Evolutionary conservation across 2,797 vertebrate species (phyloP).

Genomic region (Rhynchotus rufescens): DNA sequence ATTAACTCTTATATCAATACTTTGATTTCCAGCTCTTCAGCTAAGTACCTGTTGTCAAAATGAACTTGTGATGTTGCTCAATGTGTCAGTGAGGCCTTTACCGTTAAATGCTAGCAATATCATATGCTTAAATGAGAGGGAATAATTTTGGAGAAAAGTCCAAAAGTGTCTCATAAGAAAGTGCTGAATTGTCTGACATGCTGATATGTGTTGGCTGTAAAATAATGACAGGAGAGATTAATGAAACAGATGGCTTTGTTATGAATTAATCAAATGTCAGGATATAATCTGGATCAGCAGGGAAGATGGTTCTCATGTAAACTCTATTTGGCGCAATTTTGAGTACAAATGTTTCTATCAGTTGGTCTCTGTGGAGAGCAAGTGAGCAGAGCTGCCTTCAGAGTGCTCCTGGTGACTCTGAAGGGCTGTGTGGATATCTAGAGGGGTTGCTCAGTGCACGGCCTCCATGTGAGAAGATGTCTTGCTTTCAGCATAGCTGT

Average conservation of each 20-base stretch:
- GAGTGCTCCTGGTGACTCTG: accelerated
- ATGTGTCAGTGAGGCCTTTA: not conserved
- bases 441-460: not conserved
- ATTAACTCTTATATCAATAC: slow-evolving; percentile 71
- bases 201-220: not conserved
- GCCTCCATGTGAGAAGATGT: not conserved
- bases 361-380: not conserved
- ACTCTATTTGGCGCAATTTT: too few species aligned
- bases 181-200: not conserved
- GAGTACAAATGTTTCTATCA: not conserved
- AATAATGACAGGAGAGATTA: not conserved
- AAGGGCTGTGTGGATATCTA: not conserved
- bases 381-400: not conserved
- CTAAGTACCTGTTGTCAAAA: slow-evolving; percentile 72
- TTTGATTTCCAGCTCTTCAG: slow-evolving; percentile 33
- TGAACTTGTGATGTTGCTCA: not conserved
- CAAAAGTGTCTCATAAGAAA: not conserved
- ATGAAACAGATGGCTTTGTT: not conserved
- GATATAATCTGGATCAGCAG: not conserved
- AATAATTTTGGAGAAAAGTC: not conserved
- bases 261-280: slow-evolving; percentile 24
- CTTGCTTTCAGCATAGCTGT: not conserved
- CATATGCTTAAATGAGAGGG: not conserved
- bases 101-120: not conserved
- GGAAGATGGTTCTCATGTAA: not conserved